Conservation (phyloP, 2,113 vertebrate species). For the Antennarius striatus region DNA sequence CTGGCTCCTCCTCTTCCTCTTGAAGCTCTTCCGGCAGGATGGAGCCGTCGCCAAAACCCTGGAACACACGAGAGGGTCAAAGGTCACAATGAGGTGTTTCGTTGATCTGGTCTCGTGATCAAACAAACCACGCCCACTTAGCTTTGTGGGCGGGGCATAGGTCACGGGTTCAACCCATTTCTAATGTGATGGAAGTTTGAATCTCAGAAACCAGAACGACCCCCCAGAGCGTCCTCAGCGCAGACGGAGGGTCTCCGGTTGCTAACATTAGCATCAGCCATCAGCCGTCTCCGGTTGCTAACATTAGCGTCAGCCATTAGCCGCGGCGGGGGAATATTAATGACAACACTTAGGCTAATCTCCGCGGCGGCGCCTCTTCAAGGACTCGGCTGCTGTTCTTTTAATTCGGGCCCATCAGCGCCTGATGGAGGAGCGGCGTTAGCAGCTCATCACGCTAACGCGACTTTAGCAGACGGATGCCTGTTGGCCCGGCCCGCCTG, state of each 20-base stretch:
- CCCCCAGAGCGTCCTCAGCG: too few species aligned
- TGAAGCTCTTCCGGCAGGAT: constrained; percentile 46
- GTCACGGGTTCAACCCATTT: background rate
- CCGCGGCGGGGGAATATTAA: constrained; percentile 63
- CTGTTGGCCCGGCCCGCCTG: constrained; percentile 58
- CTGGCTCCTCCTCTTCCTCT: constrained; percentile 64
- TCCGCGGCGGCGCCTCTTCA: constrained; percentile 59
- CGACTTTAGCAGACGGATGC: constrained; percentile 69
- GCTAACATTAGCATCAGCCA: constrained; percentile 42
- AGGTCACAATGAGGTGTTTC: background rate
- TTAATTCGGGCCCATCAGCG: constrained; percentile 70
- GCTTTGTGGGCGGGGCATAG: too few species aligned
- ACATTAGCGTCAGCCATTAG: constrained; percentile 60
- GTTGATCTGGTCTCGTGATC: too few species aligned
- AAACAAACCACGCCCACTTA: too few species aligned
- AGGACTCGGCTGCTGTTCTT: constrained; percentile 65
- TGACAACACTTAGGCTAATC: constrained; percentile 76
- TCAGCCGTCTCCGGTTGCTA: constrained; percentile 59
- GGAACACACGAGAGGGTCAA: constrained; percentile 5
- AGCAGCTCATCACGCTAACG: constrained; percentile 68
- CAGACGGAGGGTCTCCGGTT: too few species aligned
- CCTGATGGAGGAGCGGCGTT: constrained; percentile 63
- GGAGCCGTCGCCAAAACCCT: constrained; percentile 51
- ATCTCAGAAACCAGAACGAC: too few species aligned
- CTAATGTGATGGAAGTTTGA: too few species aligned